Evolutionary conservation across 2,113 vertebrate genomes (phyloP).

Genomic region (Esox niger): DNA sequence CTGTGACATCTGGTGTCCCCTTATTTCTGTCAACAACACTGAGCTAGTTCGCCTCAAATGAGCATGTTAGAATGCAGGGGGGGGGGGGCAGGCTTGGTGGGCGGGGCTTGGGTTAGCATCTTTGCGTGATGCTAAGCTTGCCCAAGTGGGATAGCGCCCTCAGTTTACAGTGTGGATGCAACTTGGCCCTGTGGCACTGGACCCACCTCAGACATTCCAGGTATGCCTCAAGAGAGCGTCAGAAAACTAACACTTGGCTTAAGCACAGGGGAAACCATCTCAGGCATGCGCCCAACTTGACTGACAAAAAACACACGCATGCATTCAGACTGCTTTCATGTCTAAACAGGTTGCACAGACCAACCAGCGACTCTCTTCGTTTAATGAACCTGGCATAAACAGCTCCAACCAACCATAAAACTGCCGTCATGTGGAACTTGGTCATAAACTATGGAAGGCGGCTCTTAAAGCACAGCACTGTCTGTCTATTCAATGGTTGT

Average conservation of each 20-base stretch:
- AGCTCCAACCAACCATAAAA: neutral
- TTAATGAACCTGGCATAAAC: neutral
- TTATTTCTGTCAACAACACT: conserved; percentile 39
- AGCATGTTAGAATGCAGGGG: conserved; percentile 28
- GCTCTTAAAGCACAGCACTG: no score
- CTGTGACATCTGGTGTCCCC: conserved; percentile 40
- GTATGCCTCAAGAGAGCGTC: neutral
- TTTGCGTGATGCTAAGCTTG: neutral
- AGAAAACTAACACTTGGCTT: neutral
- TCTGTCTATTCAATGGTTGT: no score
- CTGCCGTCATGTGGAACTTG: neutral
- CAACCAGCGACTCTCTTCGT: no score
- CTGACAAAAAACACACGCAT: neutral
- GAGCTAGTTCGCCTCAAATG: conserved; percentile 22
- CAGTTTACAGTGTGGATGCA: conserved; percentile 1
- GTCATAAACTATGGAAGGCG: neutral
- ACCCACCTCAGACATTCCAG: neutral
- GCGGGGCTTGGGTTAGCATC: neutral
- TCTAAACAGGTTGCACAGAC: neutral
- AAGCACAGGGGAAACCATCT: neutral
- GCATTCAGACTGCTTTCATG: neutral
- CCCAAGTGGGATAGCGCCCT: conserved; percentile 1
- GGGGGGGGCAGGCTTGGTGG: conserved; percentile 2
- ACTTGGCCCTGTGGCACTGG: neutral
- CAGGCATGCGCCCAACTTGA: neutral